These are phyloP conservation scores for Antennarius maculatus DNA, from an alignment of 2,797 vertebrate species.

Conservation along the genomic window DNA sequence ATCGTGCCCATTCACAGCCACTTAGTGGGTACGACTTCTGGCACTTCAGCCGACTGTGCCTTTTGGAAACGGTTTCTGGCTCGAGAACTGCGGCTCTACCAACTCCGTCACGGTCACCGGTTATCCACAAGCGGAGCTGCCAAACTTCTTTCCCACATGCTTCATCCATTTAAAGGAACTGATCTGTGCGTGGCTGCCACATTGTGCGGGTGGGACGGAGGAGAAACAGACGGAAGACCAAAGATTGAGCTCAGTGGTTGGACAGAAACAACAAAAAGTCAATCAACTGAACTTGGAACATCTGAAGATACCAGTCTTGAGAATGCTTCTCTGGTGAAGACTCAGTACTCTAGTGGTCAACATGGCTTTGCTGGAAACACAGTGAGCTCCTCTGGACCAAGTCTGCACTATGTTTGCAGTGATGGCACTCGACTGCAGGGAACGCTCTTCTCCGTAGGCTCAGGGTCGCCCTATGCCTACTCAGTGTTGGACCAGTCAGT, in stretches of 20 bases:
- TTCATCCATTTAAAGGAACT: constrained; percentile 86
- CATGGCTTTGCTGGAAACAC: constrained; percentile 1
- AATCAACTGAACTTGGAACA: constrained; percentile 15
- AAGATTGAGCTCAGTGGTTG: constrained; percentile 31
- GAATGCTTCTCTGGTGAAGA: constrained; percentile 26
- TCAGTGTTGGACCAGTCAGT: constrained; percentile 83
- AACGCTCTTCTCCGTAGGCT: constrained; percentile 86
- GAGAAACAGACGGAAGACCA: constrained; percentile 37
- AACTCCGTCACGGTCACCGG: constrained; percentile 78
- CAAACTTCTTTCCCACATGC: constrained; percentile 84
- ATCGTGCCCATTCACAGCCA: constrained; percentile 88
- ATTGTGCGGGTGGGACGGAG: constrained; percentile 89
- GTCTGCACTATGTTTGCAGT: constrained; percentile 86
- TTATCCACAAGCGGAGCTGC: constrained; percentile 84
- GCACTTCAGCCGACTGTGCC: constrained; percentile 87
- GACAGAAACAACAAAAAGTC: constrained; percentile 37
- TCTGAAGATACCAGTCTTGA: constrained; percentile 3
- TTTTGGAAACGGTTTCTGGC: constrained; percentile 86
- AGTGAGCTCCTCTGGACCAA: constrained; percentile 66
- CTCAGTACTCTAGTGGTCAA: constrained; percentile 18
- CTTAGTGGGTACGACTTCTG: constrained; percentile 86
- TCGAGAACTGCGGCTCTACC: constrained; percentile 85
- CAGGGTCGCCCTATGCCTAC: constrained; percentile 88
- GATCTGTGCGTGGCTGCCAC: constrained; percentile 88
- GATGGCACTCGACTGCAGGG: constrained; percentile 83